Evolutionary conservation across 1,140 invertebrate species (phyloP).

Genomic region (Thaumatotibia leucotreta): DNA sequence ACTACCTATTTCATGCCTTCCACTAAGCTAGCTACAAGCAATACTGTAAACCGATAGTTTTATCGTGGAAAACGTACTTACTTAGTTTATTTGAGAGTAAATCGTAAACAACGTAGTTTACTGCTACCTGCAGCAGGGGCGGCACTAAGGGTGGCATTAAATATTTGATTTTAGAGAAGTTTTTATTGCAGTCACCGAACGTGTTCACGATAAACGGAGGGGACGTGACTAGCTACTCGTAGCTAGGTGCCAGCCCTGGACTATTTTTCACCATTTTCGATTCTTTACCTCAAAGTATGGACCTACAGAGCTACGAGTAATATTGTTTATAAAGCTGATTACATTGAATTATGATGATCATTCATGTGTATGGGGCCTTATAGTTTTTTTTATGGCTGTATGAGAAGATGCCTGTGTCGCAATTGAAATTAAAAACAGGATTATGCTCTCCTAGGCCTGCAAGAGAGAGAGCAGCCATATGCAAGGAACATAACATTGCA

Average conservation of each 20-base stretch:
- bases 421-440: too few species aligned
- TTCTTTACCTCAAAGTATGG: too few species aligned
- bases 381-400: too few species aligned
- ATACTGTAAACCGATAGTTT: background rate
- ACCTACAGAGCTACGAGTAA: too few species aligned
- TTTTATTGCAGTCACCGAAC: constrained; percentile 66
- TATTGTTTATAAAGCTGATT: too few species aligned
- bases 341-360: too few species aligned
- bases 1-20: background rate
- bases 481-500: too few species aligned
- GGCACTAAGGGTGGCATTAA: constrained; percentile 50
- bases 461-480: too few species aligned
- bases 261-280: constrained; percentile 18
- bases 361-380: too few species aligned
- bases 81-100: constrained; percentile 6
- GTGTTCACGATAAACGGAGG: constrained; percentile 64
- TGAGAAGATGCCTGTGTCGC: too few species aligned
- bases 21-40: background rate
- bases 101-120: constrained; percentile 13
- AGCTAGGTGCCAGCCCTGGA: constrained; percentile 35
- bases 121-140: background rate
- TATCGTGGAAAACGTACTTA: background rate
- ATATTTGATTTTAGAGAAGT: constrained; percentile 75
- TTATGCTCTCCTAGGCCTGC: too few species aligned
- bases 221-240: constrained; percentile 66